Evolutionary conservation across 2,888 invertebrate species (phyloP).

Genomic region (Stenodera caucasica): DNA sequence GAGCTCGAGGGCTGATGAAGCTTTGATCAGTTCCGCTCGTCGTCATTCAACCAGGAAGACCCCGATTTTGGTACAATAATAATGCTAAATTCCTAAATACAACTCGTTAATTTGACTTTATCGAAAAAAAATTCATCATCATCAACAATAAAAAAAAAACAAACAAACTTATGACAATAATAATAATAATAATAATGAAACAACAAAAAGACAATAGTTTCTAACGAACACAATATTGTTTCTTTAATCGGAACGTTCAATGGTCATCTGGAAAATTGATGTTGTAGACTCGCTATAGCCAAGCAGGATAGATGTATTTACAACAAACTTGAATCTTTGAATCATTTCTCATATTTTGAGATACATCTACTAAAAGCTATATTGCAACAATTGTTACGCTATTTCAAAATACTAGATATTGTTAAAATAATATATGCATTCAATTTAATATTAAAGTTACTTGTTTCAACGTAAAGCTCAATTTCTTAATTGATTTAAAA

Average conservation of each 20-base stretch:
- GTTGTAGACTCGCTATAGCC: neutral
- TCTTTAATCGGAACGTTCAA: neutral
- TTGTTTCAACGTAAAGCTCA: too few relatives aligned
- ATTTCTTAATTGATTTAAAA: too few relatives aligned
- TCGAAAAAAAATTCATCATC: too few relatives aligned
- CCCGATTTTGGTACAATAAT: neutral
- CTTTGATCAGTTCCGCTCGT: slow-evolving; percentile 5
- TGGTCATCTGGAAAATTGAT: slow-evolving; percentile 2
- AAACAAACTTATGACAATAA: too few relatives aligned
- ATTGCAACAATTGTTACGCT: neutral
- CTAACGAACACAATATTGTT: neutral
- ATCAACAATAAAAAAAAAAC: too few relatives aligned
- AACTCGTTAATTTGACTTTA: too few relatives aligned
- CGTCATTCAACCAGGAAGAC: slow-evolving; percentile 3
- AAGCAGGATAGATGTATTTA: neutral
- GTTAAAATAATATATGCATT: too few relatives aligned
- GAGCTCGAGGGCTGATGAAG: neutral
- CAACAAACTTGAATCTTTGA: neutral
- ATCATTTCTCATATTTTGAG: neutral
- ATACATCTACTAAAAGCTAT: neutral
- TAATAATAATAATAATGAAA: neutral
- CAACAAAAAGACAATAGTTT: neutral
- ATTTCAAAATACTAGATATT: too few relatives aligned
- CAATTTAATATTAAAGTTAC: too few relatives aligned
- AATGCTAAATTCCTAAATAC: neutral